These are phyloP conservation scores for Pristionchus mayeri DNA, from an alignment of 2,888 invertebrate species.

Conservation along the genomic window DNA sequence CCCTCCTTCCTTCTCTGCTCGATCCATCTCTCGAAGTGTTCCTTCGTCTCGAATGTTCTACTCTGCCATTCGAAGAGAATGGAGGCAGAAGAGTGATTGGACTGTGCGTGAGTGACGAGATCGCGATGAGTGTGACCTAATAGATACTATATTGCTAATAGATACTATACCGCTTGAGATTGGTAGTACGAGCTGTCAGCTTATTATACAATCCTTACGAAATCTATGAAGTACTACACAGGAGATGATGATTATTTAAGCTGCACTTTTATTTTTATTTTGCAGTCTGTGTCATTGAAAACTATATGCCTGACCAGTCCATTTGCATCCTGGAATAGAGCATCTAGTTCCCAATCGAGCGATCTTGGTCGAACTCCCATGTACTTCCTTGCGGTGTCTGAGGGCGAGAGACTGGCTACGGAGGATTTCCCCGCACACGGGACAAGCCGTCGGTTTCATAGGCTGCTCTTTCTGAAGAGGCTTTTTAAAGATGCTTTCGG, in stretches of 20 bases:
- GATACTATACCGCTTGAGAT: too few relatives aligned
- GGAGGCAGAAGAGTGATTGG: not conserved
- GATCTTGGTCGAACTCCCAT: not conserved
- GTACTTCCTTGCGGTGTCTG: not conserved
- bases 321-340: not conserved
- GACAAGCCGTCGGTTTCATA: not conserved
- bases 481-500: too few relatives aligned
- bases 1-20: not conserved
- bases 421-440: slow-evolving; percentile 13
- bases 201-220: too few relatives aligned
- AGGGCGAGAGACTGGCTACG: not conserved
- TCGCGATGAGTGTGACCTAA: not conserved
- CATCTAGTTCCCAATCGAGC: not conserved
- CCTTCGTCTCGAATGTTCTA: not conserved
- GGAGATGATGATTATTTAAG: too few relatives aligned
- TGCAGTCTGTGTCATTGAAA: too few relatives aligned
- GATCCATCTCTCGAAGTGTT: slow-evolving; percentile 10
- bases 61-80: slow-evolving; percentile 8
- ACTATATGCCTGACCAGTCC: not conserved
- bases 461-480: slow-evolving; percentile 14
- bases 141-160: too few relatives aligned
- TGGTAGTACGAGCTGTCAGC: too few relatives aligned
- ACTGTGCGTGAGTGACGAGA: slow-evolving; percentile 14
- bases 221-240: too few relatives aligned
- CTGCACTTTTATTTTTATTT: too few relatives aligned